Conservation (phyloP, 2,888 invertebrate species). For the Allacma fusca region DNA sequence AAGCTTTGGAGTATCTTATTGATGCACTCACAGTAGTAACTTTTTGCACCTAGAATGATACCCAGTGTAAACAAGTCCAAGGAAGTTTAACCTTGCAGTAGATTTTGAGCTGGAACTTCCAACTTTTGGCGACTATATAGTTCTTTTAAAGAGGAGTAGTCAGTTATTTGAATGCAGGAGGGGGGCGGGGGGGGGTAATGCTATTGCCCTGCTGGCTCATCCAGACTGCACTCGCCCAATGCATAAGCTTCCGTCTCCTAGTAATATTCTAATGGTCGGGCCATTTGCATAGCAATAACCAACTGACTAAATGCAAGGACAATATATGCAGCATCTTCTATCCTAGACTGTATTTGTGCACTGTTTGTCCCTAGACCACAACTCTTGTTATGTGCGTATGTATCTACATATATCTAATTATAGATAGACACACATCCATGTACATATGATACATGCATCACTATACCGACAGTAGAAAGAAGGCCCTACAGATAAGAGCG, state of each 20-base stretch:
- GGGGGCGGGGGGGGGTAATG: background rate
- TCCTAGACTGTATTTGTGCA: background rate
- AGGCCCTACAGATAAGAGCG: too few species aligned
- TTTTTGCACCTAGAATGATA: background rate
- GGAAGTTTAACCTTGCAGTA: constrained; percentile 24
- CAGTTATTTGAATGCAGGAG: constrained; percentile 1
- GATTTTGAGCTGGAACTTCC: constrained; percentile 18
- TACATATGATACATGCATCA: too few species aligned
- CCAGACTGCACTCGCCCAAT: background rate
- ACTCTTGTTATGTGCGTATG: background rate
- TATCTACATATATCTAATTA: background rate
- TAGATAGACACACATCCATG: too few species aligned
- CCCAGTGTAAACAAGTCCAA: background rate
- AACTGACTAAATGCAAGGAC: constrained; percentile 28
- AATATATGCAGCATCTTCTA: constrained; percentile 16
- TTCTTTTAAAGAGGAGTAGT: background rate
- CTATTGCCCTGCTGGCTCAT: constrained; percentile 6
- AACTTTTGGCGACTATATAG: constrained; percentile 30
- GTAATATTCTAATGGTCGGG: constrained; percentile 18
- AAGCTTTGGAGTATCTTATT: too few species aligned
- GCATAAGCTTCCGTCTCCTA: constrained; percentile 17
- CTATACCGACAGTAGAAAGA: too few species aligned
- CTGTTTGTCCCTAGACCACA: too few species aligned
- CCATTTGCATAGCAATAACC: constrained; percentile 37
- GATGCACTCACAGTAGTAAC: too few species aligned